Evolutionary conservation across 2,113 vertebrate species (phyloP), one percentile per base, ranked within the genome.

Genomic region (Reinhardtius hippoglossoides): DNA sequence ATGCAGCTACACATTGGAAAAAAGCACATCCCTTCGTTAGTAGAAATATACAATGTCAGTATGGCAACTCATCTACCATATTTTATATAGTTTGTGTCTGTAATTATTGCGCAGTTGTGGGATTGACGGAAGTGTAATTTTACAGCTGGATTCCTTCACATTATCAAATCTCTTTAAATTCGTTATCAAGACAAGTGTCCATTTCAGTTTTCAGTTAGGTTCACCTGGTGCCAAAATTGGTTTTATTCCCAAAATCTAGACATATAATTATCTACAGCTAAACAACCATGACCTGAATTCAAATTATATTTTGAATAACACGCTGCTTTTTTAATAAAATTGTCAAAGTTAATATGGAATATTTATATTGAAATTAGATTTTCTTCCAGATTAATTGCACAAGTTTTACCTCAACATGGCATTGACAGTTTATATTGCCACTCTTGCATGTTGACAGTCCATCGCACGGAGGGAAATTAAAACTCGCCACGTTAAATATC

Each of bases 361-460:
- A 66, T 77, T 67, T 76, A 59, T 46, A 84, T n/a, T 21, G 4
- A 20, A 60, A 61, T 82, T 71, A 72, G 21, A 71, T 74, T 78
- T 66, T 76, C 48, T n/a, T 46, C 10, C 12, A 55, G 48, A 80
- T 82, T 81, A 83, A 80, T 84, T 37, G 37, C 62, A 63, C 21
- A 23, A 46, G 58, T 80, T 81, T 68, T 37, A 37, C 64, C 77
- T 69, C 67, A 8, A 40, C 73, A 59, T 71, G 54, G 24, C 61
- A 18, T 13, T 78, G 76, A 72, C 77, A 75, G 60, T 56, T 83
- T 8, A 44, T 75, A 91, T 89, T 88, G 81, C 73, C 55, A 50
- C 50, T 72, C 44, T 74, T 75, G 48, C 57, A 56, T 71, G 67
- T 74, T 91, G 85, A 83, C 88, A 88, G 84, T 63, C 63, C n/a